phyloP scores from a whole-genome alignment of 2,797 vertebrate genomes.

The Sebastes alutus region DNA sequence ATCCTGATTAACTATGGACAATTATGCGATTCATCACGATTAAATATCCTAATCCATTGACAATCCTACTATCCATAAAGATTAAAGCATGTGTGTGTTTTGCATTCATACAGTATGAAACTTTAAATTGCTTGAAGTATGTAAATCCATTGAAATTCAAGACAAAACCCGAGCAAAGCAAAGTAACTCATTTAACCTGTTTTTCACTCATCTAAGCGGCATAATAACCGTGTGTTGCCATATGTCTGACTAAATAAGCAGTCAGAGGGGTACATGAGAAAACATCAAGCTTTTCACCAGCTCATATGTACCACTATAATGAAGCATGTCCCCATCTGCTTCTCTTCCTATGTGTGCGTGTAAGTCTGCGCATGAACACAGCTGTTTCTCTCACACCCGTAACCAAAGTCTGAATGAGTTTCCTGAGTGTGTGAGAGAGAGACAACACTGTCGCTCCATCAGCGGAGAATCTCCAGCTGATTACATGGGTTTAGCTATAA shows the following conservation, averaged over 20 bases:
- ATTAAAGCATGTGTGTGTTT: neutral
- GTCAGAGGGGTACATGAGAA: slow-evolving; percentile 66
- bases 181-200: slow-evolving; percentile 57
- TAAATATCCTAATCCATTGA: too few species aligned
- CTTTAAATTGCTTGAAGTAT: slow-evolving; percentile 22
- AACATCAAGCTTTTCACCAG: slow-evolving; percentile 70
- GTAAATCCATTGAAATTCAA: slow-evolving; percentile 43
- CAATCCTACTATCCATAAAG: neutral
- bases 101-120: neutral
- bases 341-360: slow-evolving; percentile 11
- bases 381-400: slow-evolving; percentile 57
- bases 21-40: too few species aligned
- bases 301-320: slow-evolving; percentile 69
- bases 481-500: slow-evolving; percentile 65
- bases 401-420: slow-evolving; percentile 64
- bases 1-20: too few species aligned
- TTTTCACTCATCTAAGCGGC: slow-evolving; percentile 65
- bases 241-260: slow-evolving; percentile 76
- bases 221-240: slow-evolving; percentile 64
- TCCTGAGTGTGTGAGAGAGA: slow-evolving; percentile 38
- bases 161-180: slow-evolving; percentile 27
- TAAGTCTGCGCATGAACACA: slow-evolving; percentile 39
- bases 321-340: slow-evolving; percentile 72
- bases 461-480: slow-evolving; percentile 60
- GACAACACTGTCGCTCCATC: slow-evolving; percentile 52